Conservation (phyloP, 2,888 invertebrate genomes). For the Pammene aurita region DNA sequence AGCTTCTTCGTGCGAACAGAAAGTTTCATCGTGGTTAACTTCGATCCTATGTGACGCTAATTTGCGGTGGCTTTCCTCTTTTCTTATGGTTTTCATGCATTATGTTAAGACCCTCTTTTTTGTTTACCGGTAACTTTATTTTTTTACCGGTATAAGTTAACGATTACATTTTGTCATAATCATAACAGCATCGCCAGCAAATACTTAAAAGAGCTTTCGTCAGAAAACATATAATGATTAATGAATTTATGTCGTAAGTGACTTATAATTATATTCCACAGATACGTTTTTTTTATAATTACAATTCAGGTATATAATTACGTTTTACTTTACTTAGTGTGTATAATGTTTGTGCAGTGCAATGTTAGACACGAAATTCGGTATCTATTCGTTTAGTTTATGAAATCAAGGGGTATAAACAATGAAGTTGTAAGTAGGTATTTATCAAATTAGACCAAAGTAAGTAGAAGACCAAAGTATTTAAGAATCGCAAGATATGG, state of each 20-base stretch:
- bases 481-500: neutral
- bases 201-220: neutral
- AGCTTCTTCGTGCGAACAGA: slow-evolving; percentile 30
- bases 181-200: neutral
- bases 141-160: neutral
- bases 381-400: too few relatives aligned
- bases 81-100: slow-evolving; percentile 1
- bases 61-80: slow-evolving; percentile 47
- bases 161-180: neutral
- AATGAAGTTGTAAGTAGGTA: too few relatives aligned
- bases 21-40: slow-evolving; percentile 40
- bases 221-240: neutral
- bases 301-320: too few relatives aligned
- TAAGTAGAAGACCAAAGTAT: neutral
- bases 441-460: too few relatives aligned
- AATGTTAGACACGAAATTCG: neutral
- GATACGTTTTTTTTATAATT: too few relatives aligned
- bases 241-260: neutral
- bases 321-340: too few relatives aligned
- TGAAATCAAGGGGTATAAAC: too few relatives aligned
- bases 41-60: slow-evolving; percentile 47
- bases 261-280: too few relatives aligned
- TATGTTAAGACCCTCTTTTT: neutral
- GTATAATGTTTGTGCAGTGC: neutral
- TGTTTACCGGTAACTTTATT: too few relatives aligned